Evolutionary conservation across 2,113 vertebrate genomes (phyloP).

Genomic region (Catharus minimus): DNA sequence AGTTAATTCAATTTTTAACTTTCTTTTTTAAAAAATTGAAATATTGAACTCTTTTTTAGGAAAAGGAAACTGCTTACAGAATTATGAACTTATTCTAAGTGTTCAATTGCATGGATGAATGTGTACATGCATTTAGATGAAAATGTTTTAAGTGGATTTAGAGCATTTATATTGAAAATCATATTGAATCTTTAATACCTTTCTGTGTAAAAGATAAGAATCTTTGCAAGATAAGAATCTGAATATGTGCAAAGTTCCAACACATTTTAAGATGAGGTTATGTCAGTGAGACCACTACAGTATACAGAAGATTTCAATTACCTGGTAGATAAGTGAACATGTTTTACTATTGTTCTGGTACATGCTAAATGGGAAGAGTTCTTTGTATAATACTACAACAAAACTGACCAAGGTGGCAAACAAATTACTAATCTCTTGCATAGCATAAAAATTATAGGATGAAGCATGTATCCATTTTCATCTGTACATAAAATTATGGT

Average conservation of each 20-base stretch:
- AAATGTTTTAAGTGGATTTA: neutral
- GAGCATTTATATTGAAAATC: neutral
- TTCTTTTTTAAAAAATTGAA: neutral
- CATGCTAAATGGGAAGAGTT: neutral
- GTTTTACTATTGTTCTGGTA: neutral
- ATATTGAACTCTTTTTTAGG: neutral
- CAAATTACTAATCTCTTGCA: neutral
- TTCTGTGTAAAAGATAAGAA: neutral
- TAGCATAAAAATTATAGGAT: neutral
- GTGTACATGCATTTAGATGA: accelerated
- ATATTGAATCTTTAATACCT: neutral
- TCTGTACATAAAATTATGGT: neutral
- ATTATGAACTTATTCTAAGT: neutral
- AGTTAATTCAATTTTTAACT: neutral
- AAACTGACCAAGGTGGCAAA: neutral
- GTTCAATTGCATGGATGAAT: neutral
- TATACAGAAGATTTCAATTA: neutral
- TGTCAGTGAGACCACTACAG: neutral
- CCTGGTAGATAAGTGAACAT: neutral
- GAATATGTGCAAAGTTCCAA: neutral
- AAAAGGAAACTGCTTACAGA: neutral
- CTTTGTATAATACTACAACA: neutral
- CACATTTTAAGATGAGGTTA: neutral
- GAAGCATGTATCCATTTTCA: neutral
- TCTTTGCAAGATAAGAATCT: neutral